A percentile compares a stretch with the other conserved stretches of the same genome.
phyloP scores from a whole-genome alignment of 2,888 invertebrate genomes.

The Ormyrus thymus region DNA sequence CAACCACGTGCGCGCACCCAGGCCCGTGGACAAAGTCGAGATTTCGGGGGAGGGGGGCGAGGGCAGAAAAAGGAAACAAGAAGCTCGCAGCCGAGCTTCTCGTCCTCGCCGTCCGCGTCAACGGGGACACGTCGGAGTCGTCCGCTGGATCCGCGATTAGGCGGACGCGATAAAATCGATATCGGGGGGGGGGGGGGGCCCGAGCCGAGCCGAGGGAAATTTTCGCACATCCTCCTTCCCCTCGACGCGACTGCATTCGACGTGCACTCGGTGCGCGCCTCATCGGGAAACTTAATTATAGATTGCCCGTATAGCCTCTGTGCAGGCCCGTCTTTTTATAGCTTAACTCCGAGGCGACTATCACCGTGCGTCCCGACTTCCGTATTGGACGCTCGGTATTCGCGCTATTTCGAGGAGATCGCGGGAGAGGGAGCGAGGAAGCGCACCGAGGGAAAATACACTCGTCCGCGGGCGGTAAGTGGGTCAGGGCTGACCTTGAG shows the following conservation, averaged over 20 bases:
- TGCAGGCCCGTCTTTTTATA: conserved; percentile 42
- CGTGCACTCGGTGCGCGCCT: not conserved
- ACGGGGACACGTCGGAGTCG: too few relatives aligned
- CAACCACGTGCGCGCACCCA: too few relatives aligned
- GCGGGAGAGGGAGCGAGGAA: too few relatives aligned
- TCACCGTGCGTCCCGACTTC: conserved; percentile 22
- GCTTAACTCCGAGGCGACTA: conserved; percentile 8
- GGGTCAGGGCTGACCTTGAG: conserved; percentile 69
- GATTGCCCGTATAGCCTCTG: conserved; percentile 37
- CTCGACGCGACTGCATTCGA: not conserved
- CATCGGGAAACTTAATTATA: conserved; percentile 45
- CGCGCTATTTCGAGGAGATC: not conserved
- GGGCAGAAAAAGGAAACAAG: too few relatives aligned
- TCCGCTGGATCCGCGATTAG: not conserved
- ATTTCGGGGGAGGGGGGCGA: too few relatives aligned
- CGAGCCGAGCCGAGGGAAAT: not conserved
- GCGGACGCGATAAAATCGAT: not conserved
- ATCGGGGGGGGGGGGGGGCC: not conserved
- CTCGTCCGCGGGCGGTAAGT: not conserved
- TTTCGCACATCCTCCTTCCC: conserved; percentile 5
- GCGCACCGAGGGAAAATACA: not conserved
- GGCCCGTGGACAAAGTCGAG: too few relatives aligned
- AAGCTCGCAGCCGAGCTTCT: too few relatives aligned
- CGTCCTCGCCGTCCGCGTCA: too few relatives aligned
- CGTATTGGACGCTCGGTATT: not conserved